A percentile compares a stretch with the other conserved stretches of the same genome.
Conservation (phyloP, 2,797 vertebrate genomes). For the Gadopsis bispinosus region DNA sequence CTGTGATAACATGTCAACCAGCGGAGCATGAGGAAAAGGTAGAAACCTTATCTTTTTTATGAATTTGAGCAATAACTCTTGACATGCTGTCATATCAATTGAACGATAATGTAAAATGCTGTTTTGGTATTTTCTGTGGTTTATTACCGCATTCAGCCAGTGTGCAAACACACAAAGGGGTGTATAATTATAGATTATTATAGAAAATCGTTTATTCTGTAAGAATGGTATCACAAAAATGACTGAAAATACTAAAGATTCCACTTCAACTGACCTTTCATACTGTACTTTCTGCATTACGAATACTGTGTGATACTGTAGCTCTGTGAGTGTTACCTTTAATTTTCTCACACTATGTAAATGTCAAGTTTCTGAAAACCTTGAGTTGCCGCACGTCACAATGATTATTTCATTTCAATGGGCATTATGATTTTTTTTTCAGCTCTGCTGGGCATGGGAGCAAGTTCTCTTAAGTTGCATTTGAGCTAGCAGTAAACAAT, state of each 20-base stretch:
- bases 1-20: slow-evolving; percentile 91
- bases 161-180: background rate
- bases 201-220: background rate
- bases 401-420: slow-evolving; percentile 53
- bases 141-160: slow-evolving; percentile 4
- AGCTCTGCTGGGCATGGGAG: slow-evolving; percentile 70
- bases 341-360: slow-evolving; percentile 63
- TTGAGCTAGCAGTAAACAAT: slow-evolving; percentile 39
- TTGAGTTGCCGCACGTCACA: slow-evolving; percentile 59
- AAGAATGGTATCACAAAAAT: slow-evolving; percentile 13
- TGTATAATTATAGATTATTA: background rate
- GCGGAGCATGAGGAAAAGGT: slow-evolving; percentile 95
- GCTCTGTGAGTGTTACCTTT: slow-evolving; percentile 85
- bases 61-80: slow-evolving; percentile 2
- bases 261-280: slow-evolving; percentile 75
- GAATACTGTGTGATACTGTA: slow-evolving; percentile 82
- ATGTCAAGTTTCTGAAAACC: slow-evolving; percentile 51
- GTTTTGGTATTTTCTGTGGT: slow-evolving; percentile 23
- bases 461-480: slow-evolving; percentile 52
- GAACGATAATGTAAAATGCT: slow-evolving; percentile 11
- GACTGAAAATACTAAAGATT: slow-evolving; percentile 46
- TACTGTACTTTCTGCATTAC: slow-evolving; percentile 78
- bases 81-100: slow-evolving; percentile 3
- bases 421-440: slow-evolving; percentile 60
- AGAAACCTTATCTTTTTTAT: slow-evolving; percentile 46